A percentile compares a stretch with the other conserved stretches of the same genome.
Conservation (phyloP, 2,113 vertebrate species). For the Drymodes brunneopygia region DNA sequence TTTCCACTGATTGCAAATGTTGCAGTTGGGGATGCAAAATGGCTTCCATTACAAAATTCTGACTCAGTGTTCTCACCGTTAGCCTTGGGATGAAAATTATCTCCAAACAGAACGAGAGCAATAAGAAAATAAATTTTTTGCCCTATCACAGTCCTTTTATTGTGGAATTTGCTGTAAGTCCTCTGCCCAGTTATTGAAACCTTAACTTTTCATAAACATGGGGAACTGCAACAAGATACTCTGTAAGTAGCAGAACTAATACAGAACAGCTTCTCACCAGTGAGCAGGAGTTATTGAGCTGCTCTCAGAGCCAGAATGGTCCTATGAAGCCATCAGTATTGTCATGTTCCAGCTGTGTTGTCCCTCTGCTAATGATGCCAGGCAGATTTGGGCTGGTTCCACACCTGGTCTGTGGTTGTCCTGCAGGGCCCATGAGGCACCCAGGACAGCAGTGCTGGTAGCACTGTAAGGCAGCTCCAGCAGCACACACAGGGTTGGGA, state of each 20-base stretch:
- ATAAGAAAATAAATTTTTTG: neutral
- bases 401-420: fast-evolving
- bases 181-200: neutral
- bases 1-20: neutral
- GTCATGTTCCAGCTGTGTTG: neutral
- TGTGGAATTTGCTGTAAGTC: neutral
- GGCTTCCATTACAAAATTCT: neutral
- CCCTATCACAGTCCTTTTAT: neutral
- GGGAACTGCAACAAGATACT: neutral
- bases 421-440: neutral
- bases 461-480: neutral
- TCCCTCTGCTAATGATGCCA: neutral
- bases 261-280: neutral
- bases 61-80: fast-evolving
- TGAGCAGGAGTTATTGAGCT: neutral
- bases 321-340: neutral
- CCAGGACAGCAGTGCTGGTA: neutral
- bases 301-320: neutral
- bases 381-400: neutral
- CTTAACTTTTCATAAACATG: neutral
- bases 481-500: neutral
- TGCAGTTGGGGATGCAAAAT: neutral
- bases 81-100: neutral
- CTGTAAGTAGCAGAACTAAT: neutral
- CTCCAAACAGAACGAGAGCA: neutral